phyloP scores from a whole-genome alignment of 2,888 invertebrate genomes.

The Pammene fasciana region DNA sequence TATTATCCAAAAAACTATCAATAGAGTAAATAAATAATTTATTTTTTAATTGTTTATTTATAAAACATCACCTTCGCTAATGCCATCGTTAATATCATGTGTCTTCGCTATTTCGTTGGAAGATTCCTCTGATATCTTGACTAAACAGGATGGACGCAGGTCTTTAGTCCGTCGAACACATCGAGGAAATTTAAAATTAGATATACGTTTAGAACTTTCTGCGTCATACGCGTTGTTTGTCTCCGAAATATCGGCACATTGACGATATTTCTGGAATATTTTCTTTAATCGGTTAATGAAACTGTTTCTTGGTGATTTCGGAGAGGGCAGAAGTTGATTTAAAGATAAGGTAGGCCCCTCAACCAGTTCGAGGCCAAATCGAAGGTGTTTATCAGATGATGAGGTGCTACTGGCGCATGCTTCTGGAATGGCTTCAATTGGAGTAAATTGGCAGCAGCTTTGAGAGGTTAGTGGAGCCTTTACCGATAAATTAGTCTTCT shows the following conservation, averaged over 20 bases:
- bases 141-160: conserved; percentile 53
- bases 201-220: conserved; percentile 51
- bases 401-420: conserved; percentile 32
- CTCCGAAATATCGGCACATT: conserved; percentile 47
- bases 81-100: conserved; percentile 43
- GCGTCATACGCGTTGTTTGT: conserved; percentile 48
- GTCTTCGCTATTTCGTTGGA: conserved; percentile 49
- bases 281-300: conserved; percentile 62
- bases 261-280: conserved; percentile 59
- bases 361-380: conserved; percentile 21
- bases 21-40: conserved; percentile 21
- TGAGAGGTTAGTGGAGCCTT: conserved; percentile 51
- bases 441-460: conserved; percentile 60
- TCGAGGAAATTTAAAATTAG: conserved; percentile 67
- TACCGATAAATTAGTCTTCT: conserved; percentile 52
- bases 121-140: conserved; percentile 62
- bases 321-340: conserved; percentile 72
- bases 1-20: conserved; percentile 4
- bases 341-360: conserved; percentile 59
- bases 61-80: conserved; percentile 46
- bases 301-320: conserved; percentile 62
- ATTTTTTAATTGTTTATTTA: conserved; percentile 41
- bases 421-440: conserved; percentile 25
- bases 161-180: conserved; percentile 54
- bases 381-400: conserved; percentile 34